phyloP scores from a whole-genome alignment of 2,113 vertebrate genomes.

The Rhadina sibilatrix region DNA sequence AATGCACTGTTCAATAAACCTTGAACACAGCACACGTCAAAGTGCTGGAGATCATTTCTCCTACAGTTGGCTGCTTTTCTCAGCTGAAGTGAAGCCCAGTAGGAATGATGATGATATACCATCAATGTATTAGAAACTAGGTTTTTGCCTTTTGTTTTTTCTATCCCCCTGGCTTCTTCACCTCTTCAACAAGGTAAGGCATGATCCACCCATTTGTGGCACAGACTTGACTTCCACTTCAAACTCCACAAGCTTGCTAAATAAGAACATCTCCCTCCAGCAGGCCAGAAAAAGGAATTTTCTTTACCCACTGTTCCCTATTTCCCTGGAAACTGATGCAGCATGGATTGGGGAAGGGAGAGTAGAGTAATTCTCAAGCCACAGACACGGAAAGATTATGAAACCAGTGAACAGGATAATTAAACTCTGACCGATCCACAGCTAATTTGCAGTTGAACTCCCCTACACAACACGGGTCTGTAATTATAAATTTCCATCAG shows the following conservation, averaged over 20 bases:
- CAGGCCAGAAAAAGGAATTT: background rate
- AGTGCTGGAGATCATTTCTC: background rate
- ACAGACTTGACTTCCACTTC: background rate
- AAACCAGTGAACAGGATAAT: constrained; percentile 19
- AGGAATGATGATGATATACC: background rate
- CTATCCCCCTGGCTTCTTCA: background rate
- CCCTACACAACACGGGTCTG: background rate
- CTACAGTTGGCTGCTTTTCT: background rate
- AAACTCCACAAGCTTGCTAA: background rate
- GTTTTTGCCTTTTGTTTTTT: background rate
- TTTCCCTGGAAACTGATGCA: background rate
- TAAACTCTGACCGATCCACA: background rate
- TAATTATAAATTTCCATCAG: background rate
- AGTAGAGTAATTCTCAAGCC: background rate
- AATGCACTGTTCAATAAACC: background rate
- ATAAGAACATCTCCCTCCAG: background rate
- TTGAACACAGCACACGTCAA: rapidly evolving
- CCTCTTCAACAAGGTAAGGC: background rate
- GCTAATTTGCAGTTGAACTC: background rate
- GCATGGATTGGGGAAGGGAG: background rate
- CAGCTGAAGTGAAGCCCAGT: background rate
- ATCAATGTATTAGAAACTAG: background rate
- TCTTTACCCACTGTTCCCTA: background rate
- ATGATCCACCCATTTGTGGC: background rate
- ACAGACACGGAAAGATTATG: background rate